Evolutionary conservation across 2,888 invertebrate species (phyloP).

Genomic region (Ectobius pallidus): DNA sequence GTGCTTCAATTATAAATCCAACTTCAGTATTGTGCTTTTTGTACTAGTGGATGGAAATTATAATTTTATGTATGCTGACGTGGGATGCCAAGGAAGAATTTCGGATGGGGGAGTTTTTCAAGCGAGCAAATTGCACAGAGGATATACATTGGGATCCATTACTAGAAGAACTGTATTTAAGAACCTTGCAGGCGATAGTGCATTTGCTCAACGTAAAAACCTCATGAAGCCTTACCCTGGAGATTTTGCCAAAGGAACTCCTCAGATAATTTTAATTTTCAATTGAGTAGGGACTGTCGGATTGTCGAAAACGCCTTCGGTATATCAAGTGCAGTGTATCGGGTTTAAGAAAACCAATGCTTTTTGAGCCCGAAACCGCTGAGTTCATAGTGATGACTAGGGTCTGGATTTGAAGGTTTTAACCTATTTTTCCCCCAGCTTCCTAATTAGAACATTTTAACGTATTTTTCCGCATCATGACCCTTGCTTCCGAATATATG

Average conservation of each 20-base stretch:
- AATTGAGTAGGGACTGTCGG: conserved; percentile 45
- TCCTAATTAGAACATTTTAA: conserved; percentile 42
- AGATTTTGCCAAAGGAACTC: conserved; percentile 37
- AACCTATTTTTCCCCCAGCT: too few species aligned
- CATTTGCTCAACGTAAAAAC: conserved; percentile 43
- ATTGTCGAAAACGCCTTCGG: conserved; percentile 49
- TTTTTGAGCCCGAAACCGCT: conserved; percentile 45
- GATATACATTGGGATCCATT: conserved; percentile 42
- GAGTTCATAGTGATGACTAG: too few species aligned
- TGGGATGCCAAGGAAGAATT: too few species aligned
- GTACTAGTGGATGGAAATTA: too few species aligned
- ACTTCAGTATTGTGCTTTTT: too few species aligned
- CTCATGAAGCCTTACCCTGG: conserved; percentile 46
- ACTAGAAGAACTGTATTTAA: conserved; percentile 45
- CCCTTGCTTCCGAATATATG: too few species aligned
- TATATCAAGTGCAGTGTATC: conserved; percentile 41
- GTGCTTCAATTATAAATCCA: conserved; percentile 50
- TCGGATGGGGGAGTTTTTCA: too few species aligned
- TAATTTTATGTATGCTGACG: too few species aligned
- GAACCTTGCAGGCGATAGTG: conserved; percentile 47
- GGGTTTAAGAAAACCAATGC: conserved; percentile 45
- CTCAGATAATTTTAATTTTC: conserved; percentile 48
- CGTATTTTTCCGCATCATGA: conserved; percentile 46
- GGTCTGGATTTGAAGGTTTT: too few species aligned
- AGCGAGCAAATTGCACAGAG: conserved; percentile 44